A percentile compares a stretch with the other conserved stretches of the same genome.
These are phyloP conservation scores for Anthonomus grandis DNA, from an alignment of 1,140 invertebrate genomes.

Conservation along the genomic window DNA sequence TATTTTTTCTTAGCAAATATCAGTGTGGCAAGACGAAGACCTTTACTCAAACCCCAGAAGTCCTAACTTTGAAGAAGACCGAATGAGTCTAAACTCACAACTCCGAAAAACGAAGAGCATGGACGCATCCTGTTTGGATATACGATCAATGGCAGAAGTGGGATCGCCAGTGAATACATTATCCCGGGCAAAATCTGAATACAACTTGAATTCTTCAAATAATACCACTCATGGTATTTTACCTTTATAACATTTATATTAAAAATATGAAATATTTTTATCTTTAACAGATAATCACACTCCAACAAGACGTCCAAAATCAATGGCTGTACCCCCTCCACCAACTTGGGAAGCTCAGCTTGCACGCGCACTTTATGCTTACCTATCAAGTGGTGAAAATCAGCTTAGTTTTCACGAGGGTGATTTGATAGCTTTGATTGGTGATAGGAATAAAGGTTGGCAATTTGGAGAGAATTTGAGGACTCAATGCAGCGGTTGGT, in stretches of 20 bases:
- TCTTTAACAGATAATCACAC: conserved; percentile 52
- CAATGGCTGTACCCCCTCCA: conserved; percentile 64
- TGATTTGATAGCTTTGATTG: conserved; percentile 82
- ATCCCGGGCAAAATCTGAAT: conserved; percentile 81
- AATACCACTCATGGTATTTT: conserved; percentile 13
- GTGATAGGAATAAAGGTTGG: conserved; percentile 91
- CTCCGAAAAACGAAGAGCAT: conserved; percentile 83
- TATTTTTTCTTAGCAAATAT: conserved; percentile 61
- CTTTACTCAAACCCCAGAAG: conserved; percentile 63
- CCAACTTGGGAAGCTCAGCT: conserved; percentile 60
- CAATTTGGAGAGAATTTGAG: conserved; percentile 91
- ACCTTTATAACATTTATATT: too few species aligned
- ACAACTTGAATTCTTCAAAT: conserved; percentile 69
- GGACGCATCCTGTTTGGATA: conserved; percentile 81
- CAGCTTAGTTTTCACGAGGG: conserved; percentile 90
- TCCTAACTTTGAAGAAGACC: conserved; percentile 57
- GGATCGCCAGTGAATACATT: conserved; percentile 58
- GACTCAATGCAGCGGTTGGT: conserved; percentile 89
- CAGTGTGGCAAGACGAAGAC: conserved; percentile 74
- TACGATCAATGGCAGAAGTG: conserved; percentile 65
- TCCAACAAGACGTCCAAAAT: conserved; percentile 64
- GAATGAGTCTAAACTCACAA: conserved; percentile 64
- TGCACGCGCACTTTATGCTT: conserved; percentile 82
- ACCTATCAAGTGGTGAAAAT: conserved; percentile 86
- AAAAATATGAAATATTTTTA: too few species aligned